Evolutionary conservation across 1,140 invertebrate genomes (phyloP).

Genomic region (Aphelinus certus): DNA sequence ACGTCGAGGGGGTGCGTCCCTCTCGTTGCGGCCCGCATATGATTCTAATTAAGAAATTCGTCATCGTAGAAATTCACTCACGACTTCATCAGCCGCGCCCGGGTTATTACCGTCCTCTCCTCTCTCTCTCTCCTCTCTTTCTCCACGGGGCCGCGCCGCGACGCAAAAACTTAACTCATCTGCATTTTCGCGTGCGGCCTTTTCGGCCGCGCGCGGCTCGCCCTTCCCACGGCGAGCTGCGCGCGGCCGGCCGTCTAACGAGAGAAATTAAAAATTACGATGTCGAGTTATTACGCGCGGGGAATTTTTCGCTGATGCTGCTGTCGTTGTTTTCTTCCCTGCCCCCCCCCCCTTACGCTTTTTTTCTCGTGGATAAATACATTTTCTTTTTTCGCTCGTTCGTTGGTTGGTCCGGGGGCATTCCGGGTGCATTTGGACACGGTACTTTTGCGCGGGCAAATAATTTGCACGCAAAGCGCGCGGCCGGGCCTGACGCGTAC

Average conservation of each 20-base stretch:
- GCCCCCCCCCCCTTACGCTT: no score
- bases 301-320: not conserved
- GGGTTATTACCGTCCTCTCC: not conserved
- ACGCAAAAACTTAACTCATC: conserved; percentile 34
- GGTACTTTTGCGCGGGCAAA: conserved; percentile 31
- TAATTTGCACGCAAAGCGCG: conserved; percentile 11
- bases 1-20: no score
- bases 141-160: not conserved
- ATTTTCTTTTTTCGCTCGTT: not conserved
- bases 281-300: not conserved
- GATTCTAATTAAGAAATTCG: conserved; percentile 63
- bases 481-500: no score
- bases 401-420: no score
- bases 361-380: not conserved
- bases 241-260: conserved; percentile 1
- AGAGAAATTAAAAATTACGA: conserved; percentile 35
- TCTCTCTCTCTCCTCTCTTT: not conserved
- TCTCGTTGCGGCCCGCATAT: no score
- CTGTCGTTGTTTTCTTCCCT: not conserved
- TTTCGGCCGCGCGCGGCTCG: conserved; percentile 7
- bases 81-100: conserved; percentile 33
- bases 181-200: conserved; percentile 23
- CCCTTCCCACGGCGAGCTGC: no score
- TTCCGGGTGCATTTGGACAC: conserved; percentile 7
- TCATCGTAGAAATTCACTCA: conserved; percentile 52